Conservation (phyloP, 2,888 invertebrate genomes). For the Diaprepes abbreviatus region DNA sequence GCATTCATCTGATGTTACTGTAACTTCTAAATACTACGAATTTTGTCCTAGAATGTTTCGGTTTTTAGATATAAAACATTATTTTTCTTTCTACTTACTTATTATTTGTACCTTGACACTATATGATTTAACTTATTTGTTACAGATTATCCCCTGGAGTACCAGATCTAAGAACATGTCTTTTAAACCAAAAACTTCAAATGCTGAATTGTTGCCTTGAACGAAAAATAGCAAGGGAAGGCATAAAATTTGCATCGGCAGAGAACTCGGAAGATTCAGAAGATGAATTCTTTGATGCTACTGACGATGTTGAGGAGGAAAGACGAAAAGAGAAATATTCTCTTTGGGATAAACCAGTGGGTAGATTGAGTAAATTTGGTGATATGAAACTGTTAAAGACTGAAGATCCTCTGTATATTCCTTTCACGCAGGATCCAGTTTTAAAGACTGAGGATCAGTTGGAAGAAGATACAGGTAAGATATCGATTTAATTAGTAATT, state of each 20-base stretch:
- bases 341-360: constrained; percentile 74
- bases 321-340: constrained; percentile 66
- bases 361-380: constrained; percentile 78
- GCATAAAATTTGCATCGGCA: constrained; percentile 62
- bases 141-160: constrained; percentile 82
- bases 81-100: too few species aligned
- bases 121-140: constrained; percentile 59
- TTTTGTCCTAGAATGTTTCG: too few species aligned
- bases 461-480: constrained; percentile 83
- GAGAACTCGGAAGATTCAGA: constrained; percentile 65
- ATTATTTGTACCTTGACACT: too few species aligned
- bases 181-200: constrained; percentile 94
- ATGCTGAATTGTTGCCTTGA: constrained; percentile 85
- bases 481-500: too few species aligned
- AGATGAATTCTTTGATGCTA: constrained; percentile 79
- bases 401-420: constrained; percentile 83
- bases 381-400: constrained; percentile 77
- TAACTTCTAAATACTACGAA: too few species aligned
- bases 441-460: constrained; percentile 98
- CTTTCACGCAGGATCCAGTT: constrained; percentile 90
- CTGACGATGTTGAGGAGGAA: constrained; percentile 71
- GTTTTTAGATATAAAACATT: too few species aligned
- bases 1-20: too few species aligned
- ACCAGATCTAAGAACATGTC: constrained; percentile 90
- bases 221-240: constrained; percentile 72